Base-by-base conservation (phyloP, 2,113 vertebrate species). In the Notechis scutatus region DNA sequence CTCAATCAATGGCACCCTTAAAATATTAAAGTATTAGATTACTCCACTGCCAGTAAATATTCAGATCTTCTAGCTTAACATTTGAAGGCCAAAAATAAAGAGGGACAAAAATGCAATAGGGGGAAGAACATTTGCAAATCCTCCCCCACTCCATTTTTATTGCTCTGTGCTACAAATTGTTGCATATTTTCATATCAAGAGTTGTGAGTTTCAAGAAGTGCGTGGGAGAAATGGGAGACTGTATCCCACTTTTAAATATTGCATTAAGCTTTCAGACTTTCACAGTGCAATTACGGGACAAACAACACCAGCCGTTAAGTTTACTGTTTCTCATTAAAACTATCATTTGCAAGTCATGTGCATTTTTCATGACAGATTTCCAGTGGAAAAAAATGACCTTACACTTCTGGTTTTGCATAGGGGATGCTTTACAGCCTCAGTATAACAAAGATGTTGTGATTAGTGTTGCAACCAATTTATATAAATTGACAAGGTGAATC, bases 191-290 rank as follows among this genome's bases (percentile, higher is more conserved):
- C 39, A 91, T 39, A 85, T 94, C 93, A 94, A 95, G 95, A 96
- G 95, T 95, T 96, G 95, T 96, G 95, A 93, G 94, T 96, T 96
- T 96, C 94, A 94, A 94, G 95, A 94, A 94, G 90, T 93, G 39
- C 94, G 91, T 94, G 94, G 90, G 91, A 94, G 95, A 96, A 94
- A 95, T 42, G 74, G 96, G 95, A 95, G 96, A 95, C 91, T 96
- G 94, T 96, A 93, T 92, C 90, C 45, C 56, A 45, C 42, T 34
- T 96, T 95, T 96, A 96, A 95, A 94, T 91, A 96, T 94, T 94
- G 95, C 96, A 92, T 95, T 94, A 96, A 96, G 69, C 50, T 24
- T 85, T 85, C 52, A 42, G 12, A 39, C 50, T 91, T 85, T 85
- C 12, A 5, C 23, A 56, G 52, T 85, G 47, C 93, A 96, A 94